Base-by-base conservation (phyloP, 2,797 vertebrate genomes). In the Chromis chromis region DNA sequence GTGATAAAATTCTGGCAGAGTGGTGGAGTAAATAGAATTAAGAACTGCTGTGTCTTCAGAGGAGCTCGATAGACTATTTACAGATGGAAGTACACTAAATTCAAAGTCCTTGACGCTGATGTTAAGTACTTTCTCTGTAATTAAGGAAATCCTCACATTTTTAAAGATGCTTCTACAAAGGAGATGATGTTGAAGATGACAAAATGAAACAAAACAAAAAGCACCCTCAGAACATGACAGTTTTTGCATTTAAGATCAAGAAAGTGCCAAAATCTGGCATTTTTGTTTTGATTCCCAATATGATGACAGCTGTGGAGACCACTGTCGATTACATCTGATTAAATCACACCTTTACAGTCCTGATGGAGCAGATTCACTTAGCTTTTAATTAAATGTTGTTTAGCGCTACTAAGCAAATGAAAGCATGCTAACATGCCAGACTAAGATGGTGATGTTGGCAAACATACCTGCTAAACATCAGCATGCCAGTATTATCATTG, bases 401-500 rank as follows among this genome's bases (percentile, higher is more conserved):
- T 27, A 33, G n/a, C 31, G 11, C 7, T 21, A 25, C 40, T 46
- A 24, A 46, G 28, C 56, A 65, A 65, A 80, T 54, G n/a, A 31
- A 48, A 40, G 46, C 39, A 59, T 44, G 28, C 17, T 48, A 44
- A 71, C 36, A 24, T 17, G 10, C 8, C 46, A 52, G 48, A 36
- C 16, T 60, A 50, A 31, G 31, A 66, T 24, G 11, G 21, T 62
- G 22, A 49, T 39, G 21, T 57, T 33, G 49, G 42, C 65, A 31
- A 70, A 66, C 27, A 57, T 22, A 58, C 42, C 24, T 53, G 24
- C 42, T 48, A 25, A 56, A 64, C 8, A 53, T 63, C 7, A 72
- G 28, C 66, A 44, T 54, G n/a, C 12, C 8, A 40, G 58, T 46
- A 74, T 55, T 61, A 14, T 65, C 55, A 65, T 19, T 27, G 16